Evolutionary conservation across 2,113 vertebrate species (phyloP).

Genomic region (Eolophus roseicapilla): DNA sequence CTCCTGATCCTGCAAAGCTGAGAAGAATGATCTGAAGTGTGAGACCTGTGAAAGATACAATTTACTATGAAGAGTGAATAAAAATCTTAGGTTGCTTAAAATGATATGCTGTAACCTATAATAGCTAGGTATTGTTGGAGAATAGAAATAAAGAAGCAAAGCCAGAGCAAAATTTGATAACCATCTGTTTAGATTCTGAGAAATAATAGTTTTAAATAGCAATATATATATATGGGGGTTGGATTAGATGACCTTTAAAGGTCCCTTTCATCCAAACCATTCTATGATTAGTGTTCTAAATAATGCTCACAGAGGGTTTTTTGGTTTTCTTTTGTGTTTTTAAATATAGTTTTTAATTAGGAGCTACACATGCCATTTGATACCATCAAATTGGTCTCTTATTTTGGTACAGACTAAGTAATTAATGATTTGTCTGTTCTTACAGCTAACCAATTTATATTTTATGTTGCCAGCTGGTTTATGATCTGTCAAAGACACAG

Average conservation of each 20-base stretch:
- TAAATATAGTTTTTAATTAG: neutral
- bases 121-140: neutral
- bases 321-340: neutral
- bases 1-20: neutral
- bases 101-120: neutral
- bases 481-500: neutral
- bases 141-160: neutral
- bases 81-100: neutral
- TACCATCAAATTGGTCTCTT: neutral
- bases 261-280: neutral
- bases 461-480: constrained; percentile 63
- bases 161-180: neutral
- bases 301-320: neutral
- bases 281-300: neutral
- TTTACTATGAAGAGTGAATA: neutral
- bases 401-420: constrained; percentile 39
- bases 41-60: neutral
- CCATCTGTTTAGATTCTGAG: neutral
- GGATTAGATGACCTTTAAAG: neutral
- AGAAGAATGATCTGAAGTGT: neutral
- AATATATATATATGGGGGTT: neutral
- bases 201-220: neutral
- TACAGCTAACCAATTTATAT: constrained; percentile 45
- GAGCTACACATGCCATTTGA: neutral
- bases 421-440: constrained; percentile 58